Percentiles rank a stretch among this genome's conserved stretches.
These are phyloP conservation scores for Cheilosia impressa DNA, from an alignment of 2,888 invertebrate species.

Conservation along the genomic window DNA sequence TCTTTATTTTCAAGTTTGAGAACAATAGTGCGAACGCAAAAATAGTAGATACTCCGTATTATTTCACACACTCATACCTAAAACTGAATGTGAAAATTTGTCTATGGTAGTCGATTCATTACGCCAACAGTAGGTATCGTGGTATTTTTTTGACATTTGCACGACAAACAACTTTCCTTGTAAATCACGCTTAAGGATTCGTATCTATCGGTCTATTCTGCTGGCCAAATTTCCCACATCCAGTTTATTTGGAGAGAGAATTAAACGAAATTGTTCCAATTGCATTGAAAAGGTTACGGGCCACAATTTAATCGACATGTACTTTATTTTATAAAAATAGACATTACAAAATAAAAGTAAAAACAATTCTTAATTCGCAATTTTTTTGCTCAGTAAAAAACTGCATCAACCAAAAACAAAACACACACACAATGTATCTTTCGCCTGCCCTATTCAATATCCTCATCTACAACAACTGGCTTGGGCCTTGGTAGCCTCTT, in stretches of 20 bases:
- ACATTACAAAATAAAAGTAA: conserved; percentile 36
- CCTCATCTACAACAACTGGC: conserved; percentile 76
- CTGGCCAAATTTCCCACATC: background rate
- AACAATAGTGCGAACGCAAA: too few relatives aligned
- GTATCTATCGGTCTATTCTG: too few relatives aligned
- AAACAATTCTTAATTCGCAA: conserved; percentile 36
- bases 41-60: too few relatives aligned
- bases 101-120: too few relatives aligned
- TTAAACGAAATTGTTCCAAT: background rate
- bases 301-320: background rate
- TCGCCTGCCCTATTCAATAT: conserved; percentile 75
- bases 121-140: too few relatives aligned
- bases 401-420: conserved; percentile 53
- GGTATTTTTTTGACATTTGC: too few relatives aligned
- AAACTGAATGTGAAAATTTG: too few relatives aligned
- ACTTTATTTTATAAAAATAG: conserved; percentile 43
- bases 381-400: conserved; percentile 55
- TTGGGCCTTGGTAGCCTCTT: conserved; percentile 78
- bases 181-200: too few relatives aligned
- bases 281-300: background rate
- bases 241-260: background rate
- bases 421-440: conserved; percentile 31
- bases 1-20: too few relatives aligned
- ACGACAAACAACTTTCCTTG: too few relatives aligned
- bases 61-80: too few relatives aligned